These are phyloP conservation scores for Tylochromis polylepis DNA, from an alignment of 2,113 vertebrate species.

Conservation along the genomic window DNA sequence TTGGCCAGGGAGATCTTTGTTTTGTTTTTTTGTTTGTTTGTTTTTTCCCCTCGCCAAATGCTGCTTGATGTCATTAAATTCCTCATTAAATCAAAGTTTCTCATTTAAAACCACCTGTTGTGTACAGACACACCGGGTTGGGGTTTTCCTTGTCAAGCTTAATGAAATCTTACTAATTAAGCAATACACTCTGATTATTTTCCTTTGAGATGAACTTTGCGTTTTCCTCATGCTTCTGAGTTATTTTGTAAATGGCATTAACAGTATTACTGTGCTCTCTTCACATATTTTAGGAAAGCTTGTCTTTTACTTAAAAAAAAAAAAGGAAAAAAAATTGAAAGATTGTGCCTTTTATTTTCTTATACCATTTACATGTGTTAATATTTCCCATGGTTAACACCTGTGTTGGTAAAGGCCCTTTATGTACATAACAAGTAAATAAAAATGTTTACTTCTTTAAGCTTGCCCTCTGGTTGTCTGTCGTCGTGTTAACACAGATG, in stretches of 20 bases:
- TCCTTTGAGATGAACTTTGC: conserved; percentile 39
- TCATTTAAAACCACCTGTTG: conserved; percentile 9
- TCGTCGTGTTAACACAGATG: not conserved
- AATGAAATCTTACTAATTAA: conserved; percentile 60
- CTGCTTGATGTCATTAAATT: conserved; percentile 69
- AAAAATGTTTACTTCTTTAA: conserved; percentile 86
- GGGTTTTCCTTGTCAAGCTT: conserved; percentile 34
- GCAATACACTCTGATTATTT: conserved; percentile 63
- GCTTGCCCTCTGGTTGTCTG: not conserved
- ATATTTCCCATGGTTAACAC: conserved; percentile 82
- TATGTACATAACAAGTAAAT: conserved; percentile 84
- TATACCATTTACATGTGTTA: conserved; percentile 81
- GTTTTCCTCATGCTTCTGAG: conserved; percentile 47
- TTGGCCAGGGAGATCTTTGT: conserved; percentile 30
- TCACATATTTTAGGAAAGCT: conserved; percentile 77
- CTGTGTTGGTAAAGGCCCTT: conserved; percentile 76
- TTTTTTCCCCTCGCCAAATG: conserved; percentile 39
- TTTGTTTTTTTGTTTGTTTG: not conserved
- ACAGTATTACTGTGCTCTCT: conserved; percentile 95
- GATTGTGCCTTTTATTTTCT: conserved; percentile 94
- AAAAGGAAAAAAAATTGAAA: conserved; percentile 50
- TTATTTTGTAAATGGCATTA: conserved; percentile 86
- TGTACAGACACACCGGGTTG: not conserved
- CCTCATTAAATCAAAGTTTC: conserved; percentile 24
- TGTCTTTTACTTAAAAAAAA: conserved; percentile 62